Percentiles rank a stretch among this genome's conserved stretches.
Conservation (phyloP, 2,797 vertebrate genomes). For the Gadopsis bispinosus region DNA sequence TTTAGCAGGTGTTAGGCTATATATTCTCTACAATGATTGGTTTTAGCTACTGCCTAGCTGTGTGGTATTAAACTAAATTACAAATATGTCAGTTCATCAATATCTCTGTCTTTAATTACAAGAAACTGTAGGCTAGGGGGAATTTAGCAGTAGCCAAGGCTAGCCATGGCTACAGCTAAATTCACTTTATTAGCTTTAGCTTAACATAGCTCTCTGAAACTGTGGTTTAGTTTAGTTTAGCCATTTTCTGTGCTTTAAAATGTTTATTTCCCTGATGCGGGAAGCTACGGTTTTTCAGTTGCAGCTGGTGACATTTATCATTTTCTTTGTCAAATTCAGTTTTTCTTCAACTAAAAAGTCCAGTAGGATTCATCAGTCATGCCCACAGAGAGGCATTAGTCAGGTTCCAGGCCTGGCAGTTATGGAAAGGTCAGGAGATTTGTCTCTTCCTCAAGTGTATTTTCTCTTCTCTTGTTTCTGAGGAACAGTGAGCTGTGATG, state of each 20-base stretch:
- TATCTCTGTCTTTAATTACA: not conserved
- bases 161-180: not conserved
- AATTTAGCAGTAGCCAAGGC: not conserved
- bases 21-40: not conserved
- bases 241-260: slow-evolving; percentile 6
- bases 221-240: not conserved
- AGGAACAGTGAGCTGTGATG: slow-evolving; percentile 64
- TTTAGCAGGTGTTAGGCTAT: not conserved
- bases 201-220: not conserved
- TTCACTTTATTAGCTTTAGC: no score
- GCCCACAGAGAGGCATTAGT: slow-evolving; percentile 63
- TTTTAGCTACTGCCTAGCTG: not conserved
- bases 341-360: slow-evolving; percentile 54
- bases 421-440: slow-evolving; percentile 78
- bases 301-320: slow-evolving; percentile 33
- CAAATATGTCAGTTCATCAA: not conserved
- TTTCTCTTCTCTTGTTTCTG: slow-evolving; percentile 67
- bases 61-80: not conserved
- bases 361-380: slow-evolving; percentile 62
- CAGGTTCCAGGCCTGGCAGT: slow-evolving; percentile 58
- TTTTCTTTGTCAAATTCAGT: slow-evolving; percentile 49
- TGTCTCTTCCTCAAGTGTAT: slow-evolving; percentile 74
- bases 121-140: not conserved
- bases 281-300: slow-evolving; percentile 3
- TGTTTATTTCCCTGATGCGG: not conserved